These are phyloP conservation scores for Camponotus vicinus DNA, from an alignment of 1,140 invertebrate species.

Conservation along the genomic window DNA sequence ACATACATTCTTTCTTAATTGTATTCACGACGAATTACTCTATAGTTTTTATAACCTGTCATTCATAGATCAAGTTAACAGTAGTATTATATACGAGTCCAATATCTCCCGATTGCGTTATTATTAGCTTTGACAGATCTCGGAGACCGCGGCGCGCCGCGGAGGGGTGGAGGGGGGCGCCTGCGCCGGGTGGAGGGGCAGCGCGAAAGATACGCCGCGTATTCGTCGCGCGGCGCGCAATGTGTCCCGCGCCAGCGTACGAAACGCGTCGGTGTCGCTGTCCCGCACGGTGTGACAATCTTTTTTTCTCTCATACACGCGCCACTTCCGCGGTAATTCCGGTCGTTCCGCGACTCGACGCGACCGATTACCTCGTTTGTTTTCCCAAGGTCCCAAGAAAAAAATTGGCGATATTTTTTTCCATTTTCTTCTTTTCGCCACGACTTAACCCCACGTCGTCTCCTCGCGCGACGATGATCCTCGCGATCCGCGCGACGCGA, in stretches of 20 bases:
- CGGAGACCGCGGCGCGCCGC: background rate
- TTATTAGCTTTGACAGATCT: constrained; percentile 14
- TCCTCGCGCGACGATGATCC: constrained; percentile 19
- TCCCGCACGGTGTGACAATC: constrained; percentile 24
- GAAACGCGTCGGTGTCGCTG: constrained; percentile 71
- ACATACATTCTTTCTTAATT: background rate
- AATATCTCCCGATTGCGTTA: background rate
- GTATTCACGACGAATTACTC: background rate
- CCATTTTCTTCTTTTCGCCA: background rate
- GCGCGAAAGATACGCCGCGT: constrained; percentile 58
- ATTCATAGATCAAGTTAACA: background rate
- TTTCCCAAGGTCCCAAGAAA: too few relatives aligned
- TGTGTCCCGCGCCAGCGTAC: constrained; percentile 79
- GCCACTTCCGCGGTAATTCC: too few relatives aligned
- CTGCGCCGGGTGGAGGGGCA: constrained; percentile 43
- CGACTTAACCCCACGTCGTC: background rate
- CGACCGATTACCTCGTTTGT: background rate
- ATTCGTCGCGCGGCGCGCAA: constrained; percentile 76
- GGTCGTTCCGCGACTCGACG: background rate
- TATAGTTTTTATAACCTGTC: too few relatives aligned
- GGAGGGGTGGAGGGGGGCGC: background rate
- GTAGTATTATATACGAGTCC: background rate
- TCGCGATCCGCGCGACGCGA: constrained; percentile 18
- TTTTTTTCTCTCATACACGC: background rate
- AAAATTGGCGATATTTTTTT: background rate